Conservation (phyloP, 2,888 invertebrate genomes). For the Phengaris arion region DNA sequence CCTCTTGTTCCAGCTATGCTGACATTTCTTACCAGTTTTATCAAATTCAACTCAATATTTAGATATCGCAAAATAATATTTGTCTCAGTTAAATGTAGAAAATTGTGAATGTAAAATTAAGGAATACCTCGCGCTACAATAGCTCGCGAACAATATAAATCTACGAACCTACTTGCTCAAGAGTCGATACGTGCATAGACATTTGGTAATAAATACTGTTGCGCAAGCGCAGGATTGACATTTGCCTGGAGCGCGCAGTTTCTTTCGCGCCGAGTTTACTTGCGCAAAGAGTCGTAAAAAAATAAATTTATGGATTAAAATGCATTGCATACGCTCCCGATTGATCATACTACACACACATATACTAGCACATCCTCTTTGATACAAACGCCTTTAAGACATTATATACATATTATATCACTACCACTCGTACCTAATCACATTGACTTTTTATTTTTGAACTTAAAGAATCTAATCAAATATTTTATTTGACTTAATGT, state of each 20-base stretch:
- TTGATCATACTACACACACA: too few relatives aligned
- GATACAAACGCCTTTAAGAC: background rate
- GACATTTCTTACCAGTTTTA: conserved; percentile 29
- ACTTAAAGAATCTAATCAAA: too few relatives aligned
- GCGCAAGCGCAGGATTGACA: conserved; percentile 69
- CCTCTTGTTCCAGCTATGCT: conserved; percentile 37
- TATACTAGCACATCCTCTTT: background rate
- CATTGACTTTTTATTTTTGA: too few relatives aligned
- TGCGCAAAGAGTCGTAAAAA: conserved; percentile 34
- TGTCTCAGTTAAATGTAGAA: background rate
- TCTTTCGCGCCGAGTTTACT: conserved; percentile 36
- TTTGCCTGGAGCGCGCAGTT: conserved; percentile 53
- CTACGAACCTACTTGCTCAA: background rate
- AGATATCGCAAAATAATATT: background rate
- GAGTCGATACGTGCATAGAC: conserved; percentile 43
- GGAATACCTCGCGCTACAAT: background rate
- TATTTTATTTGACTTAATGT: too few relatives aligned
- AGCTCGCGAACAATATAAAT: background rate
- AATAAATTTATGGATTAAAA: conserved; percentile 27
- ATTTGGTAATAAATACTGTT: conserved; percentile 67
- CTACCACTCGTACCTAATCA: too few relatives aligned
- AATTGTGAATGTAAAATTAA: background rate
- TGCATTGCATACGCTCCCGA: background rate
- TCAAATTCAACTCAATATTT: background rate
- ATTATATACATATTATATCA: background rate